Conservation (phyloP, 2,888 invertebrate species). For the Monochamus alternatus region DNA sequence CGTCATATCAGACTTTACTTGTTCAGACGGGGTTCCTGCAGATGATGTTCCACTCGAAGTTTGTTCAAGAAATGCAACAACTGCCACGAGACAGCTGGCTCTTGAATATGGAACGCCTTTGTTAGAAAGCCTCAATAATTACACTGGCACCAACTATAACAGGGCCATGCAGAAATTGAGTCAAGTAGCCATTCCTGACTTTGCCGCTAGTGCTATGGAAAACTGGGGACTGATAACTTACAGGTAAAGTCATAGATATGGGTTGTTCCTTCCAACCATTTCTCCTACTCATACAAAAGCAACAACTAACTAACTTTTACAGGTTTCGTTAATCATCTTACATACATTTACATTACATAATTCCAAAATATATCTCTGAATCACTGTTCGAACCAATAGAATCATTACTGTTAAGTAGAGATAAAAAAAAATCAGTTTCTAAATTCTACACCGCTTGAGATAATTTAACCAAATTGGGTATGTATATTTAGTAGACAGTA, state of each 20-base stretch:
- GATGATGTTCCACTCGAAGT: constrained; percentile 43
- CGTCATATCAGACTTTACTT: constrained; percentile 84
- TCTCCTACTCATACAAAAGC: too few relatives aligned
- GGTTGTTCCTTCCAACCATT: too few relatives aligned
- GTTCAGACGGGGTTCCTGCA: constrained; percentile 17
- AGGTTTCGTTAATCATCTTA: too few relatives aligned
- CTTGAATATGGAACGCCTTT: constrained; percentile 49
- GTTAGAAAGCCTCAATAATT: constrained; percentile 50
- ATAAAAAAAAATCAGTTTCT: too few relatives aligned
- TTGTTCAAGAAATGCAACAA: constrained; percentile 52
- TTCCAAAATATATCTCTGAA: too few relatives aligned
- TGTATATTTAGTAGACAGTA: too few relatives aligned
- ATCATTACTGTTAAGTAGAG: too few relatives aligned
- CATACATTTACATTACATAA: too few relatives aligned
- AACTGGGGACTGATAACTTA: constrained; percentile 93
- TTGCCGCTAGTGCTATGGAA: constrained; percentile 91
- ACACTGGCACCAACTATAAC: constrained; percentile 56
- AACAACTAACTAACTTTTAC: too few relatives aligned
- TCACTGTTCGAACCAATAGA: too few relatives aligned
- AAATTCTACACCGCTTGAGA: too few relatives aligned
- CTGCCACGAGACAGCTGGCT: constrained; percentile 46
- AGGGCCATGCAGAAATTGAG: constrained; percentile 81
- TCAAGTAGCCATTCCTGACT: constrained; percentile 89
- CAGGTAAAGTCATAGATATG: constrained; percentile 70
- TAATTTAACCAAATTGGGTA: too few relatives aligned